phyloP scores from a whole-genome alignment of 1,140 invertebrate species.

The Ips typographus region DNA sequence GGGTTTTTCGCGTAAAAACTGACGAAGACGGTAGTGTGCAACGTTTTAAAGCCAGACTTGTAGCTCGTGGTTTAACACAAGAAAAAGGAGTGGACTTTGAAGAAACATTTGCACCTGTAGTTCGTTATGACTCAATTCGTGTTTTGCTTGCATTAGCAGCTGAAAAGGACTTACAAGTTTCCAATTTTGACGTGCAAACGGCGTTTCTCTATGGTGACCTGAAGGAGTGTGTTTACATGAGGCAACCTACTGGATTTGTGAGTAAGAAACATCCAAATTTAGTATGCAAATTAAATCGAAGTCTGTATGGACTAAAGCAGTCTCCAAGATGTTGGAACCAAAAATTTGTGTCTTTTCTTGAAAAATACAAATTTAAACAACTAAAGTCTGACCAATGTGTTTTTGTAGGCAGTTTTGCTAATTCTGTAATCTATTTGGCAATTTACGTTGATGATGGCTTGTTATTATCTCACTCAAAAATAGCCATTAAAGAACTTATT shows the following conservation, averaged over 20 bases:
- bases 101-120: slow-evolving; percentile 51
- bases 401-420: neutral
- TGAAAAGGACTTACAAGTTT: slow-evolving; percentile 45
- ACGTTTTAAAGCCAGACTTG: slow-evolving; percentile 48
- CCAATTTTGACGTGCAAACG: slow-evolving; percentile 51
- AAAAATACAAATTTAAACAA: neutral
- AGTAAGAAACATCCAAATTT: slow-evolving; percentile 16
- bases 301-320: slow-evolving; percentile 55
- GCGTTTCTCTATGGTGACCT: slow-evolving; percentile 53
- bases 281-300: slow-evolving; percentile 45
- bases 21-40: slow-evolving; percentile 7
- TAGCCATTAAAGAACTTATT: neutral
- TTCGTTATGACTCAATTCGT: slow-evolving; percentile 47
- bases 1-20: slow-evolving; percentile 46
- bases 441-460: slow-evolving; percentile 3
- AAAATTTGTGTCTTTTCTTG: slow-evolving; percentile 1
- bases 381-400: neutral
- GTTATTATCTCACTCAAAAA: neutral
- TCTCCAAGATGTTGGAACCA: slow-evolving; percentile 51
- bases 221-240: slow-evolving; percentile 53
- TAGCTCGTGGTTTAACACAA: slow-evolving; percentile 52
- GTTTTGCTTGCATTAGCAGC: slow-evolving; percentile 49
- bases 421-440: neutral
- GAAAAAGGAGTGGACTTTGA: slow-evolving; percentile 47
- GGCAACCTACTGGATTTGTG: slow-evolving; percentile 47